These are phyloP conservation scores for Tricholaema leucomelas DNA, from an alignment of 2,113 vertebrate species.

Conservation along the genomic window DNA sequence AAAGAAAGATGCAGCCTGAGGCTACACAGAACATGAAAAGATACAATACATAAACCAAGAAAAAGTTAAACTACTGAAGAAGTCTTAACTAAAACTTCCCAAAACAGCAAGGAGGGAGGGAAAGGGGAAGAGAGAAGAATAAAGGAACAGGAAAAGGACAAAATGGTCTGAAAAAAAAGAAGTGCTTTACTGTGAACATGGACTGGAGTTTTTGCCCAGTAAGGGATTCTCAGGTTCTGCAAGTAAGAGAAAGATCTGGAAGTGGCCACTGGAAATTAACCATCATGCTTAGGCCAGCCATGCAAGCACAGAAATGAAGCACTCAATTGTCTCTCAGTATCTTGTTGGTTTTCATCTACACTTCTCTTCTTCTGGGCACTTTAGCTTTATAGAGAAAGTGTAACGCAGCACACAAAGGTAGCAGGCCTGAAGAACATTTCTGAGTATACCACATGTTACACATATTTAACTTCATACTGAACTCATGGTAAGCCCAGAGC, in stretches of 20 bases:
- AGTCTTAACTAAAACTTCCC: background rate
- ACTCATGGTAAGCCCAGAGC: background rate
- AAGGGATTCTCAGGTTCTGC: background rate
- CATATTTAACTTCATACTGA: background rate
- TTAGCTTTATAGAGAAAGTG: background rate
- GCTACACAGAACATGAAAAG: background rate
- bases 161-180: background rate
- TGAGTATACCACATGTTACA: background rate
- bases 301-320: background rate
- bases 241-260: conserved; percentile 12
- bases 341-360: background rate
- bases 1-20: background rate
- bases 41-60: background rate
- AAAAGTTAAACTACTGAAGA: background rate
- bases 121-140: conserved; percentile 31
- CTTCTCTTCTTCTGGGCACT: background rate
- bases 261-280: background rate
- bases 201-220: background rate
- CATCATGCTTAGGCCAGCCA: background rate
- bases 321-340: background rate
- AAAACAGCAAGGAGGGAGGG: background rate
- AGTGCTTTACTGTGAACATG: background rate
- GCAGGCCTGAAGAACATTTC: background rate
- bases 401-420: background rate
- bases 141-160: conserved; percentile 38